These are phyloP conservation scores for Pentamera pediparva DNA, from an alignment of 53 echinoderm and acorn worm genomes.

Conservation along the genomic window DNA sequence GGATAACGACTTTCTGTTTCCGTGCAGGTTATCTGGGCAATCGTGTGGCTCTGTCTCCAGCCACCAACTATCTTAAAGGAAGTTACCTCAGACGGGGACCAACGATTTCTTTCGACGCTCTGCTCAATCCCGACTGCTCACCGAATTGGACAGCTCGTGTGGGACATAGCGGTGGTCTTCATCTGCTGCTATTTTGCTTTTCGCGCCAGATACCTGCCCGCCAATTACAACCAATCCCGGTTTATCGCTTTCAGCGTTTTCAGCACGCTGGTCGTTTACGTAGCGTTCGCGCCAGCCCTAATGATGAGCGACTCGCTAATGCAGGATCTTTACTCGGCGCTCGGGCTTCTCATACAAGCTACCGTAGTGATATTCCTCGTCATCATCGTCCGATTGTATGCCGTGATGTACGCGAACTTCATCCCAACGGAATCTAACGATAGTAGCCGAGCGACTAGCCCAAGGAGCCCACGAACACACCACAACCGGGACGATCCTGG, in stretches of 20 bases:
- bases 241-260: slow-evolving; percentile 71
- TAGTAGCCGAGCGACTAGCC: too few species aligned
- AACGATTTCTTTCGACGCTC: neutral
- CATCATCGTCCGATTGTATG: slow-evolving; percentile 57
- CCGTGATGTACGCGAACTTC: slow-evolving; percentile 41
- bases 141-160: slow-evolving; percentile 43
- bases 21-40: slow-evolving; percentile 21
- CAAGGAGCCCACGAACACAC: too few species aligned
- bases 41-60: slow-evolving; percentile 3
- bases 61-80: neutral
- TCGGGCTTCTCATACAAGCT: slow-evolving; percentile 52
- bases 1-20: neutral
- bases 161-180: slow-evolving; percentile 47
- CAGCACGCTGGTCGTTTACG: slow-evolving; percentile 51
- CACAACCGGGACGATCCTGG: too few species aligned
- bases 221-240: slow-evolving; percentile 79
- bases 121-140: neutral
- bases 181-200: slow-evolving; percentile 60
- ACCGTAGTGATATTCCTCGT: slow-evolving; percentile 50
- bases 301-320: slow-evolving; percentile 30
- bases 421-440: too few species aligned
- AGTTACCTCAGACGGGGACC: neutral
- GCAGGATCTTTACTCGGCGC: slow-evolving; percentile 39
- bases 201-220: slow-evolving; percentile 58
- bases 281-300: slow-evolving; percentile 59